phyloP scores from a whole-genome alignment of 2,888 invertebrate genomes.

The Sturmia bella region DNA sequence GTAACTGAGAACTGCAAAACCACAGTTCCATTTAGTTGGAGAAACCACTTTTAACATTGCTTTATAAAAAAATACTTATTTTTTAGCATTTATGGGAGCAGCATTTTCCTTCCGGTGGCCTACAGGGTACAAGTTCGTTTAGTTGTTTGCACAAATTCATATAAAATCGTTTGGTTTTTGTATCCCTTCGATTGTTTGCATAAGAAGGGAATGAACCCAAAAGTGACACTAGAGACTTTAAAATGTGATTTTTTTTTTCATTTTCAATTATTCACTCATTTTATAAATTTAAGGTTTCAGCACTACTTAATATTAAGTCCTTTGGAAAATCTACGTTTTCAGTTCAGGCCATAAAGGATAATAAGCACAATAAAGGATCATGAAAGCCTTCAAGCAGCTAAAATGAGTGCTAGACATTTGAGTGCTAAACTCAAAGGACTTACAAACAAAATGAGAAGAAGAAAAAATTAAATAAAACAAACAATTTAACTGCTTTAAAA shows the following conservation, averaged over 20 bases:
- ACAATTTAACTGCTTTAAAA: background rate
- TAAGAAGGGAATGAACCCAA: conserved; percentile 56
- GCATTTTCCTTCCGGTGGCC: background rate
- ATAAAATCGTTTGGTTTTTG: conserved; percentile 6
- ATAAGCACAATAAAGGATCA: conserved; percentile 4
- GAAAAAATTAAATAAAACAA: background rate
- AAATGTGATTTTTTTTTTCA: conserved; percentile 13
- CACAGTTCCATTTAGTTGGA: too few relatives aligned
- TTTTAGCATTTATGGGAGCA: too few relatives aligned
- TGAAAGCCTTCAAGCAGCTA: conserved; percentile 3
- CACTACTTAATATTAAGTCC: conserved; percentile 6
- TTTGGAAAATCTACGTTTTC: background rate
- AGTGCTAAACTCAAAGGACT: background rate
- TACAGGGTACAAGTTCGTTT: background rate
- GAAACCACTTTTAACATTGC: too few relatives aligned
- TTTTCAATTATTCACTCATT: conserved; percentile 37
- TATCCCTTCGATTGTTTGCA: conserved; percentile 22
- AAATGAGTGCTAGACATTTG: background rate
- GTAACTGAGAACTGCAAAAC: too few relatives aligned
- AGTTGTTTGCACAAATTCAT: background rate
- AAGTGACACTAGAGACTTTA: conserved; percentile 59
- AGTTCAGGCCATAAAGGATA: background rate
- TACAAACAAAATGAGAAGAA: background rate
- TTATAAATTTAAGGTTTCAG: conserved; percentile 22
- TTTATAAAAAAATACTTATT: too few relatives aligned